Conservation (phyloP, 2,888 invertebrate genomes). For the Watsonalla cultraria region DNA sequence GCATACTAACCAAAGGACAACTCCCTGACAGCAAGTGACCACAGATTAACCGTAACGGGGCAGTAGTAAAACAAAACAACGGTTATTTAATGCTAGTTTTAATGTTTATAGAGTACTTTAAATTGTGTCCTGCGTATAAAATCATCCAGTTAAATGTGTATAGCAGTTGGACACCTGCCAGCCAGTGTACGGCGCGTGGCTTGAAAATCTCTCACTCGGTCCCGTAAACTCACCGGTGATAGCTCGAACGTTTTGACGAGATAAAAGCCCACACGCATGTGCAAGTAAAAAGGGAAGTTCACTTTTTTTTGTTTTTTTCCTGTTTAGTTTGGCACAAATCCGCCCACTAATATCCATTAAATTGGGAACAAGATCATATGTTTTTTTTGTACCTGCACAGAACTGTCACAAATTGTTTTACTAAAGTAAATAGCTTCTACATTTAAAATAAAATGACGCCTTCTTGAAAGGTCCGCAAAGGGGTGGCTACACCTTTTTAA, state of each 20-base stretch:
- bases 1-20: neutral
- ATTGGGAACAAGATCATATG: too few relatives aligned
- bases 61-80: slow-evolving; percentile 34
- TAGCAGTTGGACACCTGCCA: slow-evolving; percentile 65
- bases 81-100: slow-evolving; percentile 58
- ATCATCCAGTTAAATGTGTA: slow-evolving; percentile 61
- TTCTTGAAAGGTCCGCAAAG: too few relatives aligned
- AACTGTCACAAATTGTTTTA: too few relatives aligned
- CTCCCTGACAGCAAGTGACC: neutral
- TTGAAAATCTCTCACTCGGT: slow-evolving; percentile 59
- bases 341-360: too few relatives aligned
- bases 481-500: too few relatives aligned
- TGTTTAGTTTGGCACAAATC: too few relatives aligned
- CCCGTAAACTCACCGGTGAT: slow-evolving; percentile 39
- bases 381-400: too few relatives aligned
- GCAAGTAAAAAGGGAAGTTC: too few relatives aligned
- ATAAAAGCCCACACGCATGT: slow-evolving; percentile 22
- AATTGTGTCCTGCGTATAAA: slow-evolving; percentile 68
- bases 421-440: too few relatives aligned
- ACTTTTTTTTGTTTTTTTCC: too few relatives aligned
- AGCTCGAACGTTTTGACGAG: slow-evolving; percentile 53
- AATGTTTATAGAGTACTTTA: slow-evolving; percentile 65
- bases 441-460: too few relatives aligned
- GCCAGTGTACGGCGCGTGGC: slow-evolving; percentile 47
- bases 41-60: slow-evolving; percentile 18